Evolutionary conservation across 2,888 invertebrate genomes (phyloP), one percentile per base, ranked within the genome.

Genomic region (Aquatica leii): DNA sequence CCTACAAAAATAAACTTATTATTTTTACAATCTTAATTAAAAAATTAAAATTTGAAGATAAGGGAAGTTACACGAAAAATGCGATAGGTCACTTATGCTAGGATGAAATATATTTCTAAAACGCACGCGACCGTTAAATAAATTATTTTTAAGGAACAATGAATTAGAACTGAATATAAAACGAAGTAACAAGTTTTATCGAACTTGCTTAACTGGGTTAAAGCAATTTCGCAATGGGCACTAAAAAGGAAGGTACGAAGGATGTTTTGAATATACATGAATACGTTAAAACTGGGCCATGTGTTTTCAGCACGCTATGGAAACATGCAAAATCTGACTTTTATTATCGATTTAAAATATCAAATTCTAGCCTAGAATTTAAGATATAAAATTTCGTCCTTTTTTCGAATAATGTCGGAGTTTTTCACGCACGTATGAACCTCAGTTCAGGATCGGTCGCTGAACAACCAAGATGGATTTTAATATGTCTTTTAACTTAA

Each of bases 311-410:
- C 63, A 63, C 63, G 63, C 63, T 54, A 65, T 57, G 56, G 59
- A 52, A 60, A 65, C 67, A 67, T 61, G 64, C 67, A 60, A 65
- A 69, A 68, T 66, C 62, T 69, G 68, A 69, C 69, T 68, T 68
- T 62, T 67, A 57, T 56, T 62, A 69, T 69, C 62, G 69, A 69
- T 69, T 66, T 31, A 52, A 63, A 49, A 54, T 70, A 68, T 70
- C 68, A 70, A 70, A 68, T 68, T 68, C 60, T 62, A 51, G 54
- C 50, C 55, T 58, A 48, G 20, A 46, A 37, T 53, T 35, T 11
- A n/a, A 49, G 46, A 54, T 61, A 52, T 21, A 64, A 61, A 60
- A 54, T 57, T 49, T 34, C 49, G 17, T 18, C 52, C 14, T 15
- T 17, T 20, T 21, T 43, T 56, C 52, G 46, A 37, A 57, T 21